Evolutionary conservation across 2,113 vertebrate genomes (phyloP).

Genomic region (Neodon shergylaensis): DNA sequence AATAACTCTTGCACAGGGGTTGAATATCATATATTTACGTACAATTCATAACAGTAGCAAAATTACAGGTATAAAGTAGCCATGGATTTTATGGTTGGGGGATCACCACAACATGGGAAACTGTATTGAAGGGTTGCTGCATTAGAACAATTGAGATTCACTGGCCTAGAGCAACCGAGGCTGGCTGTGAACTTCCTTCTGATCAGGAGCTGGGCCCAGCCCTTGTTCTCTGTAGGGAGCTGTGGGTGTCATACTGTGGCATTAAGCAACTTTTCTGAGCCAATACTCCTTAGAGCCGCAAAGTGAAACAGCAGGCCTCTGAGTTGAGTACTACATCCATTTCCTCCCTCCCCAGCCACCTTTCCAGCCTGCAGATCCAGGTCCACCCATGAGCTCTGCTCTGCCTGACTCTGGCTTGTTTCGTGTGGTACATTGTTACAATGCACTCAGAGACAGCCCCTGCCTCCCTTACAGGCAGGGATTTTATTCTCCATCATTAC

Average conservation of each 20-base stretch:
- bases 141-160: not conserved
- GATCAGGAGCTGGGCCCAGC: not conserved
- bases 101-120: not conserved
- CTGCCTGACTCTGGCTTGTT: constrained; percentile 85
- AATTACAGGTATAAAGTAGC: not conserved
- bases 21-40: not conserved
- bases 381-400: constrained; percentile 89
- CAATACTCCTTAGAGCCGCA: constrained; percentile 70
- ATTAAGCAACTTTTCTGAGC: constrained; percentile 74
- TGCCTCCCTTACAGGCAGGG: constrained; percentile 81
- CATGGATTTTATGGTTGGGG: not conserved
- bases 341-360: constrained; percentile 36
- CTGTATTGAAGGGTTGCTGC: not conserved
- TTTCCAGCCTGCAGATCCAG: constrained; percentile 90
- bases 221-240: not conserved
- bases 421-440: constrained; percentile 92
- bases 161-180: not conserved
- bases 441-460: constrained; percentile 75
- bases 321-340: constrained; percentile 78
- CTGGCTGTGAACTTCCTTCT: constrained; percentile 10
- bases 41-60: not conserved
- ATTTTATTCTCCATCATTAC: constrained; percentile 88
- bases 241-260: constrained; percentile 42
- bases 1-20: not conserved
- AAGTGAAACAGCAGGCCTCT: constrained; percentile 75